Base-by-base conservation (phyloP, 2,888 invertebrate genomes). In the Timandra comae region DNA sequence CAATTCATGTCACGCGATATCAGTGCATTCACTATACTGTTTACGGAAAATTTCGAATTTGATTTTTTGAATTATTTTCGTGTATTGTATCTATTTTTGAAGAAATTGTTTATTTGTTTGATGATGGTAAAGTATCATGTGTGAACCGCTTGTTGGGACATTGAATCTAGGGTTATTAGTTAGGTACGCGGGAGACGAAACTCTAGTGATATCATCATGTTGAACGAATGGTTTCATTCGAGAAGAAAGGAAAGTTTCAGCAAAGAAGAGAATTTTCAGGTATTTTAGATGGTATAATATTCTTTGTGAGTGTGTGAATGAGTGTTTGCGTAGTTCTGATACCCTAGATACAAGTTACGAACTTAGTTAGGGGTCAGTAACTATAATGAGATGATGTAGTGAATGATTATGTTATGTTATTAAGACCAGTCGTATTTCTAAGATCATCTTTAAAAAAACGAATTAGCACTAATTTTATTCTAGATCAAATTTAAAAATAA, bases 51-150 rank as follows among this genome's bases (percentile, higher is more conserved):
- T 79, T 82, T 79, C 70, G 72, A 79, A 73, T 72, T 68, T 58
- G 56, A 67, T 79, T 81, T 82, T 80, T 67, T 67, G 41, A 68
- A 73, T 72, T 79, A 82, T 85, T 84, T 80, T 81, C 77, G 70
- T 78, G 64, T 56, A 16, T 16, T 16, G 46, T 30, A 56, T 81
- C 73, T 81, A 79, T 85, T 85, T 85, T 85, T 75, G 81, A 85
- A 60, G 75, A 75, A 76, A 81, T 79, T 78, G 58, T 85, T 81
- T 85, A 79, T 77, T 73, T 69, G 67, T 62, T 64, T 63, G 61
- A 72, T 64, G 68, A 82, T 85, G 82, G 72, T 74, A 55, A 67
- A 67, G 63, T 81, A 84, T 81, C 76, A 84, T 84, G 85, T 80
- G 73, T 70, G 75, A 81, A 75, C 71, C 76, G 52, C 64, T 56